A percentile compares a stretch with the other conserved stretches of the same genome.
These are phyloP conservation scores for Eupithecia exiguata DNA, from an alignment of 2,888 invertebrate genomes.

Conservation along the genomic window DNA sequence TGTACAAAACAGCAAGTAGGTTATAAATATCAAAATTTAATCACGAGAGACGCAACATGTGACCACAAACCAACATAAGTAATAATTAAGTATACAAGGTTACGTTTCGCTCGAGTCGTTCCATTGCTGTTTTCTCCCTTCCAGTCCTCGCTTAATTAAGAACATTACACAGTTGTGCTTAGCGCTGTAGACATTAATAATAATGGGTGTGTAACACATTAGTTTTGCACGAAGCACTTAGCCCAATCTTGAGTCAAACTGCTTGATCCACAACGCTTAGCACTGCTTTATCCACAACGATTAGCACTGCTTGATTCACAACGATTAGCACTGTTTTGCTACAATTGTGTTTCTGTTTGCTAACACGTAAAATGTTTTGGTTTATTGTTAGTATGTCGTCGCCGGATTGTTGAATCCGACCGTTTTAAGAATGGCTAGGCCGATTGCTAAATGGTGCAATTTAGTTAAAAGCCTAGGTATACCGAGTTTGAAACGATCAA, in stretches of 20 bases:
- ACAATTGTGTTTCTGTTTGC: neutral
- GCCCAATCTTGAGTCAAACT: conserved; percentile 15
- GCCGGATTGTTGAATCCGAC: neutral
- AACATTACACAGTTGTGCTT: conserved; percentile 2
- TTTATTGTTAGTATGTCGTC: neutral
- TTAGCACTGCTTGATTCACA: conserved; percentile 9
- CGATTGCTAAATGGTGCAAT: neutral
- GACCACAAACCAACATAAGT: neutral
- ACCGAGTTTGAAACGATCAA: no score
- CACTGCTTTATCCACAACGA: neutral
- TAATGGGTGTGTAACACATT: conserved; percentile 6
- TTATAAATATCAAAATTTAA: neutral
- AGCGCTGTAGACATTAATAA: conserved; percentile 1
- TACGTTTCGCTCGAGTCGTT: neutral
- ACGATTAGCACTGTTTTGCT: neutral
- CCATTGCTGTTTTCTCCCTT: neutral
- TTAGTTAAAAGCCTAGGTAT: neutral
- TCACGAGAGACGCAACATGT: neutral
- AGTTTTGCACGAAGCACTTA: conserved; percentile 23
- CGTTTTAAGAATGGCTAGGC: neutral
- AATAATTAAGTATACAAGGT: neutral
- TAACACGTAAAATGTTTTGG: neutral
- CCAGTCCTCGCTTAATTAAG: conserved; percentile 1
- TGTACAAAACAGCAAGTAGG: neutral
- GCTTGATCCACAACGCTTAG: neutral